phyloP scores from a whole-genome alignment of 2,888 invertebrate species.

The Pharmacophagus antenor region DNA sequence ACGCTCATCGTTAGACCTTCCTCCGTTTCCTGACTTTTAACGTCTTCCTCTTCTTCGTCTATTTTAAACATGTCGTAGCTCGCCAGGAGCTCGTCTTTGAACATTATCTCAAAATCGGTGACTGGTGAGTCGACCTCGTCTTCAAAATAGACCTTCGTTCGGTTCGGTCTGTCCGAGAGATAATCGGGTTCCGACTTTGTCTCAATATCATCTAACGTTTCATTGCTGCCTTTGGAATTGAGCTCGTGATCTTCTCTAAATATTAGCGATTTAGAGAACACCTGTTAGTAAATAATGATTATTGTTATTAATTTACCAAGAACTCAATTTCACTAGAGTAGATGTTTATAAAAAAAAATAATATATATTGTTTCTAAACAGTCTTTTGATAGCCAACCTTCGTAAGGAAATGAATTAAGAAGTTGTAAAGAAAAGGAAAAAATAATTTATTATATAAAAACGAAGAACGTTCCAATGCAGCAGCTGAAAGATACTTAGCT shows the following conservation, averaged over 20 bases:
- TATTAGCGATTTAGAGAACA: slow-evolving; percentile 76
- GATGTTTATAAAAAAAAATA: no score
- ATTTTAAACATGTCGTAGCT: slow-evolving; percentile 73
- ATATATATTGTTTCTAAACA: no score
- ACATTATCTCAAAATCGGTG: slow-evolving; percentile 79
- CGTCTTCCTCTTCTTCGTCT: slow-evolving; percentile 71
- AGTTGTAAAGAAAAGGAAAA: no score
- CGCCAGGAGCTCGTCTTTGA: slow-evolving; percentile 71
- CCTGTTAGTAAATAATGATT: slow-evolving; percentile 56
- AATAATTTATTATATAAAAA: not conserved
- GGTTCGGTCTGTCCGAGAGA: slow-evolving; percentile 62
- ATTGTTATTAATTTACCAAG: not conserved
- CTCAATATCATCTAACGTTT: slow-evolving; percentile 66
- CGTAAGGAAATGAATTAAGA: no score
- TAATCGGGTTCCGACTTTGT: slow-evolving; percentile 74
- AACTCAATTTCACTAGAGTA: no score
- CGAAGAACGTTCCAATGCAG: no score
- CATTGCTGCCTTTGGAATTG: slow-evolving; percentile 55
- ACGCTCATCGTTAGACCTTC: slow-evolving; percentile 73
- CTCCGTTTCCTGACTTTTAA: slow-evolving; percentile 61
- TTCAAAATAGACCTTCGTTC: slow-evolving; percentile 76
- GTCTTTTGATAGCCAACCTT: no score
- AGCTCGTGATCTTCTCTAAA: slow-evolving; percentile 73
- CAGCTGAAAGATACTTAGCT: not conserved
- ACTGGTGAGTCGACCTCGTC: slow-evolving; percentile 75